Evolutionary conservation across 2,888 invertebrate species (phyloP), one percentile per base, ranked within the genome.

Genomic region (Epinotia ramella): DNA sequence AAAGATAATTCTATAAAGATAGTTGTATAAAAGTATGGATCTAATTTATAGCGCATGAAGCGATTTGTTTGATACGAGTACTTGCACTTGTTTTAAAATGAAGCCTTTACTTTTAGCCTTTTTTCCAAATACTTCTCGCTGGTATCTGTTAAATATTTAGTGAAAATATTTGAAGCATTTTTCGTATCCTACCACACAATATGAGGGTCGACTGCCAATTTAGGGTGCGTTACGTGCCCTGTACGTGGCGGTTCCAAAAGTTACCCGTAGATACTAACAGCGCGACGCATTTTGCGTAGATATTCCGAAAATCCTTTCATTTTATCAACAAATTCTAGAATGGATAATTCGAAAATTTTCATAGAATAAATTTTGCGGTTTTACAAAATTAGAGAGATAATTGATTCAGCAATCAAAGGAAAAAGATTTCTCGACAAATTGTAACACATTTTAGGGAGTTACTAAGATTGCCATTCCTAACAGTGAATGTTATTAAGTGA

Each of bases 201-300:
- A 56, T 16, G n/a, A 16, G 63, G 28, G 18, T 62, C 12, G 63
- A 40, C 71, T 56, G 56, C 64, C 63, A 72, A 64, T 72, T 72
- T 56, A 62, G 40, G 24, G 33, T 56, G 44, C 20, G 64, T 64
- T 56, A 56, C 64, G 64, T 64, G 40, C 71, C 56, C 2, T 57
- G 18, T 56, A 56, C 33, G 40, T 57, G 40, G 16, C 56, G 40
- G 16, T 5, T 28, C 18, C 56, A 18, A 40, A 56, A 56, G 40
- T 67, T 33, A 63, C 33, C 33, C 18, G 16, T 66, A 28, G 3
- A 28, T 28, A 28, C 24, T 63, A 20, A 63, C 70, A 70, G n/a
- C 49, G 24, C 18, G 13, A 46, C 53, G 33, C 12, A 20, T 18
- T 63, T 53, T 56, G 13, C 9, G 18, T 46, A 11, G 13, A 59